Evolutionary conservation across 2,113 vertebrate species (phyloP).

Genomic region (Xiphorhynchus elegans): DNA sequence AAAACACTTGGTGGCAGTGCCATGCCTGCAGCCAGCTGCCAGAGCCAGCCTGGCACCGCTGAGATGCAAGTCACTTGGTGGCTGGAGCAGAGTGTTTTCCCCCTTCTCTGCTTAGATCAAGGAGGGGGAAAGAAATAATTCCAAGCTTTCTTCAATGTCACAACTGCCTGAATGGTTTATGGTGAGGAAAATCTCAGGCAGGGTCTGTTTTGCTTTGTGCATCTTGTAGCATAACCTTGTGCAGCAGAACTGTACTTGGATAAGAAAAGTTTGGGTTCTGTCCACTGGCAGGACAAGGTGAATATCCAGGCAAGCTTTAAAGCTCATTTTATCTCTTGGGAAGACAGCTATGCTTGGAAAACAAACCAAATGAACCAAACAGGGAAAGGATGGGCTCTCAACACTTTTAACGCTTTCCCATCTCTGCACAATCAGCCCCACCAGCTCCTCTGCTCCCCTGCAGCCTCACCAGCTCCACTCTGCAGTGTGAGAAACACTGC

Average conservation of each 20-base stretch:
- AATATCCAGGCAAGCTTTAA: background rate
- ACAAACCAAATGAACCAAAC: background rate
- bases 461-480: background rate
- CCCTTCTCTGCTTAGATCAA: background rate
- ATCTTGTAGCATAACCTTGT: background rate
- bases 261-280: background rate
- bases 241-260: background rate
- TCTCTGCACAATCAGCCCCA: background rate
- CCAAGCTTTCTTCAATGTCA: background rate
- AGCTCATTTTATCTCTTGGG: background rate
- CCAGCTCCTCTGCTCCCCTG: background rate
- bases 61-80: background rate
- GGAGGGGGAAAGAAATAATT: background rate
- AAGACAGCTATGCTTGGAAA: background rate
- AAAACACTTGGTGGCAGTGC: slow-evolving; percentile 18
- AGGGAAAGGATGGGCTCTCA: background rate
- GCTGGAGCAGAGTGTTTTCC: background rate
- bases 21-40: slow-evolving; percentile 31
- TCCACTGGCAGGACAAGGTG: background rate
- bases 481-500: background rate
- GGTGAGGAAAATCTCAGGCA: background rate
- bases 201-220: background rate
- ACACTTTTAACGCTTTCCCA: accelerated
- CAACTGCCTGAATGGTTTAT: background rate
- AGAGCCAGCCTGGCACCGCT: background rate